Base-by-base conservation (phyloP, 2,888 invertebrate genomes). In the Neocrepidodera transversa region DNA sequence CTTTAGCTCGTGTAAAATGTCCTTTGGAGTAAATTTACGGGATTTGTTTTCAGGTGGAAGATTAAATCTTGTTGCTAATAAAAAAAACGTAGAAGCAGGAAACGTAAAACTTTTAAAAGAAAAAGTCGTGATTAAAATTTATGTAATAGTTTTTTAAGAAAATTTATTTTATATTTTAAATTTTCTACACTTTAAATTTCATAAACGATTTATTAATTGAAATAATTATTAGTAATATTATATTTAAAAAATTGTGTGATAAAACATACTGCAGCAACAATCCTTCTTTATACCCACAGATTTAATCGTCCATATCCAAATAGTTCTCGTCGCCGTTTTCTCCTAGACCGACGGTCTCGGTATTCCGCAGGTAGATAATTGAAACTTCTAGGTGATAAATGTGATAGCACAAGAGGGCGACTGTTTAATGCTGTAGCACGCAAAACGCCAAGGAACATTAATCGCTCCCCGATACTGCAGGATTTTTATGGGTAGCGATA, bases 351-450 rank as follows among this genome's bases (percentile, higher is more conserved):
- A 4, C 13, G 1, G 32, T 2, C 16, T 17, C 45, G 26, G 43
- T 26, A 45, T 45, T 45, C 45, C 45, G 45, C 56, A 56, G 59
- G 62, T 56, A 56, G 56, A 53, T 73, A 73, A 73, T 73, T 73
- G 73, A 73, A 73, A 71, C 69, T 68, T 70, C 64, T 63, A 49
- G 42, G 67, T 72, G 71, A 73, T 71, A 72, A 73, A 73, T 70
- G 72, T 11, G 43, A 42, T 18, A 17, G 53, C 63, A 68, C 47
- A 38, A 57, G 59, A 66, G 66, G 63, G 68, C 63, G 69, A 66
- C 71, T 72, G 71, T 73, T 73, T 72, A 74, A 73, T 74, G 72
- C 71, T 65, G 69, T 70, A 70, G 73, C 72, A 74, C 72, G 74
- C 68, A 32, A 69, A 72, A 72, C 68, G 72, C 69, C 69, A 73